Evolutionary conservation across 2,113 vertebrate species (phyloP).

Genomic region (Serranochromis macrocephalus): DNA sequence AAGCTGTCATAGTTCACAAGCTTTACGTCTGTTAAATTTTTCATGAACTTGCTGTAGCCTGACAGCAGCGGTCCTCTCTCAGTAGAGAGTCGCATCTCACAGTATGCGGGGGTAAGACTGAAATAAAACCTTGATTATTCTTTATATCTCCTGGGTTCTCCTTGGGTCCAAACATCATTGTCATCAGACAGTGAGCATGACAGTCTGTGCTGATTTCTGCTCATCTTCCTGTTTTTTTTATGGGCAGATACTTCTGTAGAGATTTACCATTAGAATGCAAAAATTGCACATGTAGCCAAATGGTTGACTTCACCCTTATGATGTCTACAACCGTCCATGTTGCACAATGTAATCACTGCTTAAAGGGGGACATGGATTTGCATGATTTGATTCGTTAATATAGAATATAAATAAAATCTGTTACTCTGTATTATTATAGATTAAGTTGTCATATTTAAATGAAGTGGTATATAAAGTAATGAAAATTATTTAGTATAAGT

Average conservation of each 20-base stretch:
- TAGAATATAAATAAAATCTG: not conserved
- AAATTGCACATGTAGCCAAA: not conserved
- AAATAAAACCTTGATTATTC: not conserved
- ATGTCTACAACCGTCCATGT: not conserved
- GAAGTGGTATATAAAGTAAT: not conserved
- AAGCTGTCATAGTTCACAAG: not conserved
- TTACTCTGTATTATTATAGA: not conserved
- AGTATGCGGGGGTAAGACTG: not conserved
- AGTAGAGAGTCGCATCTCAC: not conserved
- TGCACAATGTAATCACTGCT: not conserved
- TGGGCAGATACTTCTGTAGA: not conserved
- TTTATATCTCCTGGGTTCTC: not conserved
- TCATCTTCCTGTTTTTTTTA: not conserved
- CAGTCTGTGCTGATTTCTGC: not conserved
- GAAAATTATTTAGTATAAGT: not conserved
- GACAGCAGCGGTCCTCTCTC: not conserved
- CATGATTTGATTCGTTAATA: not conserved
- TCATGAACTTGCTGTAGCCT: not conserved
- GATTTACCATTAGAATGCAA: not conserved
- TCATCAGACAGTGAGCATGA: not conserved
- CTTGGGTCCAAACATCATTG: not conserved
- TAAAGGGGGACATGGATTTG: not conserved
- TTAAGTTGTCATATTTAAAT: not conserved
- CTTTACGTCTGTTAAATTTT: not conserved
- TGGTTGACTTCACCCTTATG: not conserved